phyloP scores from a whole-genome alignment of 1,140 invertebrate genomes.

The Conopomorpha cramerella region DNA sequence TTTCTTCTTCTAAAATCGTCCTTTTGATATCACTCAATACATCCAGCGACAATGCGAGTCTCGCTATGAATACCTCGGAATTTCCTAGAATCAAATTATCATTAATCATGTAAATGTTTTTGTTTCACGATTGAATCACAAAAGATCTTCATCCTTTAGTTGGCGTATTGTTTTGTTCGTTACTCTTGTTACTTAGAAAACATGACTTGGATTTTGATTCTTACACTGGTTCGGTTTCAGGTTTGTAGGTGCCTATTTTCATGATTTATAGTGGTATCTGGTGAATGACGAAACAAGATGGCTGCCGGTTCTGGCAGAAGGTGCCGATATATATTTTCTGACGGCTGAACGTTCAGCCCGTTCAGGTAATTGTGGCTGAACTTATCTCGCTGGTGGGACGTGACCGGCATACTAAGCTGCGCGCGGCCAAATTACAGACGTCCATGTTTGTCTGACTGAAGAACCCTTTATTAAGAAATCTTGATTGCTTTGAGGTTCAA shows the following conservation, averaged over 20 bases:
- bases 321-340: constrained; percentile 58
- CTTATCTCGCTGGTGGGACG: constrained; percentile 49
- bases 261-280: constrained; percentile 17
- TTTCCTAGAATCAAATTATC: constrained; percentile 33
- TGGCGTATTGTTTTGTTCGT: too few relatives aligned
- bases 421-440: constrained; percentile 48
- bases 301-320: constrained; percentile 19
- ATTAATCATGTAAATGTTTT: constrained; percentile 30
- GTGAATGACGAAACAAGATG: constrained; percentile 16
- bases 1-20: constrained; percentile 54
- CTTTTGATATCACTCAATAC: constrained; percentile 11
- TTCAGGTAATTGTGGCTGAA: constrained; percentile 57
- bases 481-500: too few relatives aligned
- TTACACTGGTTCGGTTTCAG: too few relatives aligned
- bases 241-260: too few relatives aligned
- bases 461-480: constrained; percentile 3
- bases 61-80: constrained; percentile 41
- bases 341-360: constrained; percentile 55
- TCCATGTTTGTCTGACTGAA: constrained; percentile 9
- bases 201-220: too few relatives aligned
- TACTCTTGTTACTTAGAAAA: too few relatives aligned
- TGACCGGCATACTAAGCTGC: constrained; percentile 42
- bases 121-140: constrained; percentile 16
- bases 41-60: too few relatives aligned
- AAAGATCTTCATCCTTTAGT: too few relatives aligned